A percentile compares a stretch with the other conserved stretches of the same genome.
These are phyloP conservation scores for Netelia virgata DNA, from an alignment of 2,888 invertebrate genomes.

Conservation along the genomic window DNA sequence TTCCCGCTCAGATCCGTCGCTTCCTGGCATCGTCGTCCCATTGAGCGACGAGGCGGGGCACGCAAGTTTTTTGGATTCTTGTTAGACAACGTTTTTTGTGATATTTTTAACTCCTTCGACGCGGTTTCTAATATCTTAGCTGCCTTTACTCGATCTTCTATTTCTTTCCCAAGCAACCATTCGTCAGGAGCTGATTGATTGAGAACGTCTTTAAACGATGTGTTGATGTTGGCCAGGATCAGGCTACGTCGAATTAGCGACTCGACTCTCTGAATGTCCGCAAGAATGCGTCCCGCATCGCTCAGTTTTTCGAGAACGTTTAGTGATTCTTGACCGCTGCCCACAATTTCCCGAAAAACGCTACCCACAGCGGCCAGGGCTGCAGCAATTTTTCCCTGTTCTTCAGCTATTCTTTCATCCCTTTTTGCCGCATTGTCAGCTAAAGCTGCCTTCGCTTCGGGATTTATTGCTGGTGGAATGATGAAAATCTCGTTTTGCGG, in stretches of 20 bases:
- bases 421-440: slow-evolving; percentile 24
- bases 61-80: slow-evolving; percentile 59
- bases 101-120: slow-evolving; percentile 23
- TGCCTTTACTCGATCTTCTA: slow-evolving; percentile 55
- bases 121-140: slow-evolving; percentile 41
- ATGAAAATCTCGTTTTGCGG: slow-evolving; percentile 30
- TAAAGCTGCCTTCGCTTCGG: slow-evolving; percentile 32
- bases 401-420: slow-evolving; percentile 30
- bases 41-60: not conserved
- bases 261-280: slow-evolving; percentile 3
- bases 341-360: no score
- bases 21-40: not conserved
- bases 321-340: no score
- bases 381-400: no score
- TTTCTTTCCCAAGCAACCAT: slow-evolving; percentile 52
- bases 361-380: no score
- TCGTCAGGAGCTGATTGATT: slow-evolving; percentile 42
- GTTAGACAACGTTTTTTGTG: not conserved
- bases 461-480: slow-evolving; percentile 11
- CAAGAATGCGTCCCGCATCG: not conserved
- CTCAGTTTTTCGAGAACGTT: not conserved
- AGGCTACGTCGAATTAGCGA: not conserved
- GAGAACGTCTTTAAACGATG: slow-evolving; percentile 37
- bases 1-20: not conserved
- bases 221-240: slow-evolving; percentile 29